A percentile compares a stretch with the other conserved stretches of the same genome.
phyloP scores from a whole-genome alignment of 2,888 invertebrate species.

The Drosophila koepferae region DNA sequence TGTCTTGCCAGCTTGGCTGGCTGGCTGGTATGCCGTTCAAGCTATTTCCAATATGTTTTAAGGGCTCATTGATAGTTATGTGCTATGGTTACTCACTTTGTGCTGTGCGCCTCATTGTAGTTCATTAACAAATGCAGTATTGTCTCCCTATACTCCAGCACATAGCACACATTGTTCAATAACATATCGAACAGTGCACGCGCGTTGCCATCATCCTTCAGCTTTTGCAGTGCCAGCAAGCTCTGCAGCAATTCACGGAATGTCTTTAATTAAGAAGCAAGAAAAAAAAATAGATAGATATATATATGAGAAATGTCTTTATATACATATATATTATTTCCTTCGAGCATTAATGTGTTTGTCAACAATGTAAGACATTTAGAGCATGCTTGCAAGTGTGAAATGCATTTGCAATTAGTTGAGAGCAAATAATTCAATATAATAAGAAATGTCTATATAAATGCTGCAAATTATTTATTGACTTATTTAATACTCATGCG shows the following conservation, averaged over 20 bases:
- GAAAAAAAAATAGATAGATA: background rate
- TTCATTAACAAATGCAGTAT: conserved; percentile 91
- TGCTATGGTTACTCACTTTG: conserved; percentile 88
- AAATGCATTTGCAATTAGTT: conserved; percentile 23
- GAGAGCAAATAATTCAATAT: background rate
- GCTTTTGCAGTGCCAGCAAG: conserved; percentile 92
- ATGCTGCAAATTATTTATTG: background rate
- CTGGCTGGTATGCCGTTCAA: conserved; percentile 36
- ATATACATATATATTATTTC: background rate
- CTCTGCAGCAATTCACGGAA: conserved; percentile 94
- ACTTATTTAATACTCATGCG: background rate
- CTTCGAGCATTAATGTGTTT: background rate
- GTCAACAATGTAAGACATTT: conserved; percentile 7
- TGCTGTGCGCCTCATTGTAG: conserved; percentile 94
- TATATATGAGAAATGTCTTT: background rate
- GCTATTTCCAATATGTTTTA: conserved; percentile 66
- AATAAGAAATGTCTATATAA: conserved; percentile 4
- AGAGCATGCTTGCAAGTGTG: conserved; percentile 8
- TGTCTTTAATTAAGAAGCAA: conserved; percentile 86
- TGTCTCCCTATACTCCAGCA: conserved; percentile 96
- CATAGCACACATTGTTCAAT: conserved; percentile 96
- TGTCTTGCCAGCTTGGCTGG: background rate
- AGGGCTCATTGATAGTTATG: conserved; percentile 38
- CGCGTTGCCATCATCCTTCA: conserved; percentile 88
- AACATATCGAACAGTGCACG: conserved; percentile 93